Evolutionary conservation across 2,888 invertebrate genomes (phyloP).

Genomic region (Brassicogethes aeneus): DNA sequence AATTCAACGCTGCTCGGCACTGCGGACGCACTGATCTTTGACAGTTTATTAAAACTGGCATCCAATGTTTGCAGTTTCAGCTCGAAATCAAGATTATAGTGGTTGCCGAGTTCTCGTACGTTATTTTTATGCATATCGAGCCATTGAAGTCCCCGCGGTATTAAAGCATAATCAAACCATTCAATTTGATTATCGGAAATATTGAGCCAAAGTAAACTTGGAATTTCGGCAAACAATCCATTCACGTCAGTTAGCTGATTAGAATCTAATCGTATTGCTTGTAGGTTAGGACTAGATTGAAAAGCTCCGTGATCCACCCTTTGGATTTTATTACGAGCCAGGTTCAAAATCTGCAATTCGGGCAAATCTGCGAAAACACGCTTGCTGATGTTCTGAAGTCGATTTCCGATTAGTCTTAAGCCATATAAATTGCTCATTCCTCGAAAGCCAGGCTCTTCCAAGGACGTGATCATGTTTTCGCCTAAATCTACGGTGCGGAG

Average conservation of each 20-base stretch:
- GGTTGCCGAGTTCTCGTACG: conserved; percentile 69
- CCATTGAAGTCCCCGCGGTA: conserved; percentile 78
- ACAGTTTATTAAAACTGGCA: conserved; percentile 83
- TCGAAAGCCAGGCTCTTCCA: conserved; percentile 75
- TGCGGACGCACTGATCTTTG: conserved; percentile 63
- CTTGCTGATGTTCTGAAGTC: conserved; percentile 71
- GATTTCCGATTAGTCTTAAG: conserved; percentile 81
- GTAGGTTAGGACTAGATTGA: conserved; percentile 67
- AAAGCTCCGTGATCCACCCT: conserved; percentile 74
- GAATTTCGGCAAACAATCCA: conserved; percentile 74
- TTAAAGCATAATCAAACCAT: conserved; percentile 80
- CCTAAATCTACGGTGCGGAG: conserved; percentile 84
- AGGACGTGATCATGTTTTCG: conserved; percentile 75
- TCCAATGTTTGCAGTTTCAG: conserved; percentile 75
- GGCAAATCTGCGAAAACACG: conserved; percentile 72
- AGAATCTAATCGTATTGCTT: conserved; percentile 79
- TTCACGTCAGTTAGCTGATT: conserved; percentile 76
- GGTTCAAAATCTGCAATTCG: conserved; percentile 74
- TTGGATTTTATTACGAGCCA: conserved; percentile 77
- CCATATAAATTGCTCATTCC: conserved; percentile 82
- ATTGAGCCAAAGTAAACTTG: conserved; percentile 79
- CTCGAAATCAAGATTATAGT: conserved; percentile 60
- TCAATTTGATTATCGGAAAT: conserved; percentile 84
- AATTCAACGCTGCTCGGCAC: conserved; percentile 80
- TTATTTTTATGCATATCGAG: conserved; percentile 84